Conservation (phyloP, 2,113 vertebrate species). For the Eulemur macaco region DNA sequence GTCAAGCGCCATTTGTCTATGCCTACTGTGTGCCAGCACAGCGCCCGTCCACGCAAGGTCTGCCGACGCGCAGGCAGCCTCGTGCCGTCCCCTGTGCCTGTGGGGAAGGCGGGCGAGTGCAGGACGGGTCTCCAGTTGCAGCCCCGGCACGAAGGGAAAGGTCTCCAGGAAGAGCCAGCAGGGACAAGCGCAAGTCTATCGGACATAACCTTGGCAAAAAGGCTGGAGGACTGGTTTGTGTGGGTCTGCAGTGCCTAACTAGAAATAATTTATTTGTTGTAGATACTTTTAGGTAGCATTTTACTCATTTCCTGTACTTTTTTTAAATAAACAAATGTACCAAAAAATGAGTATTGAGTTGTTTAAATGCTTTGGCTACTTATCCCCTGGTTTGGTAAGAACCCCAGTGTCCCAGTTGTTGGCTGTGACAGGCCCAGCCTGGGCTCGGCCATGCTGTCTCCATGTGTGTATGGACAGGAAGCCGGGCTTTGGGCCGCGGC, state of each 20-base stretch:
- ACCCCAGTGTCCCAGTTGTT: accelerated
- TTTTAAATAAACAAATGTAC: conserved; percentile 66
- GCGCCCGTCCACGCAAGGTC: accelerated
- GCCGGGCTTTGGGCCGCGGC: background rate
- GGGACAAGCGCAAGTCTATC: background rate
- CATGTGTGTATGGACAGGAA: background rate
- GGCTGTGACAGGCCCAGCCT: accelerated
- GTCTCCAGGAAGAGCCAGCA: background rate
- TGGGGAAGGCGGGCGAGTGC: background rate
- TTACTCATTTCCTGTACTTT: conserved; percentile 65
- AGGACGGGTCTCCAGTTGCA: accelerated
- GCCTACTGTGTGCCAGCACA: background rate
- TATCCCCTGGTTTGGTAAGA: background rate
- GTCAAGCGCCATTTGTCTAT: background rate
- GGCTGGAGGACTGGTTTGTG: background rate
- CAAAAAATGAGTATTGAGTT: background rate
- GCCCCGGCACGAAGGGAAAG: accelerated
- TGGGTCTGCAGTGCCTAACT: background rate
- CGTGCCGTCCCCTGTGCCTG: accelerated
- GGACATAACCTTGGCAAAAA: background rate
- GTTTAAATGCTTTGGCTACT: background rate
- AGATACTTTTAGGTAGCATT: conserved; percentile 50
- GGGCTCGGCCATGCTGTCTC: background rate
- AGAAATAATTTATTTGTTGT: conserved; percentile 72
- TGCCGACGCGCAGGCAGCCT: background rate